Base-by-base conservation (phyloP, 2,797 vertebrate species). In the Gadopsis marmoratus region DNA sequence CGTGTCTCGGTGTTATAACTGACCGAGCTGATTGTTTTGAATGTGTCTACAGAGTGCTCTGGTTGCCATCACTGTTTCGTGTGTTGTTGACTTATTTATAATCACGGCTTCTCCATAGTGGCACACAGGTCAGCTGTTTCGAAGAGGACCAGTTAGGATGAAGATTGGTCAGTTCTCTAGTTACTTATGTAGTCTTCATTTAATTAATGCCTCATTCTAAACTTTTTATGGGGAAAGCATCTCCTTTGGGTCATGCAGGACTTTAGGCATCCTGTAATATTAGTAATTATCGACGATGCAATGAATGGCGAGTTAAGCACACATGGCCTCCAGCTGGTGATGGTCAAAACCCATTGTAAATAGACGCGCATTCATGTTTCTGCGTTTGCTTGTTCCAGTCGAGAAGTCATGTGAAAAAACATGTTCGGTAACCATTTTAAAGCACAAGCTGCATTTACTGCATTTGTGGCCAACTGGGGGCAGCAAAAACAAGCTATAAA, bases 21-120 rank as follows among this genome's bases (percentile, higher is more conserved):
- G 2, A 29, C 19, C 17, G 37, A 62, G 56, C 37, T 74, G 74
- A 81, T 53, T 64, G 68, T 72, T 79, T 73, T 70, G 64, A 65
- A 43, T 67, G 60, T 23, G 19, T 77, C 58, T 17, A 1, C 41
- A 73, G 60, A 55, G 33, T 70, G 58, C 62, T 74, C 54, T 14
- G 21, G 17, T 45, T 39, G 50, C 35, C 29, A n/a, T 51, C 39
- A 17, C 37, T 37, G 53, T 61, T 63, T 71, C 13, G 7, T 29
- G 33, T 1, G 16, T 67, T 60, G 31, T 1, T 82, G 12, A 26
- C 11, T 75, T 35, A 7, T 35, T 9, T 10, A 41, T 2, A 31
- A 31, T 58, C 31, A 41, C 59, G 55, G 48, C 16, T 48, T 41
- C 47, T 48, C 6, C 14, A n/a, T 29, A 29, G 3, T n/a, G 26